Base-by-base conservation (phyloP, 2,797 vertebrate species). In the Neosalanx taihuensis region DNA sequence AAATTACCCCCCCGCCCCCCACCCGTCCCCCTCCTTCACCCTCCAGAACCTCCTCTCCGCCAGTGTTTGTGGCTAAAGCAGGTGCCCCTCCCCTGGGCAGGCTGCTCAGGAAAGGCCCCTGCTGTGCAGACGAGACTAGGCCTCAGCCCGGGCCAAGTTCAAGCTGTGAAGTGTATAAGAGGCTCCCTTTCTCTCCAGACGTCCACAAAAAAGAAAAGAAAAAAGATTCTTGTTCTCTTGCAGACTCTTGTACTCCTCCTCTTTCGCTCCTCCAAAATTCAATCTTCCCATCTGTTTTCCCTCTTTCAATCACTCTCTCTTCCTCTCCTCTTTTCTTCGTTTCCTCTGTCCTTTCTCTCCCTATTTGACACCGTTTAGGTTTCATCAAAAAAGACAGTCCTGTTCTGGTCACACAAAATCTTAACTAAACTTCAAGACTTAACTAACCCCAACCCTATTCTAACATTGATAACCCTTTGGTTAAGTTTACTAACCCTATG, bases 21-120 rank as follows among this genome's bases (percentile, higher is more conserved):
- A 76, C 49, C 59, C 76, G 62, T 81, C 82, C 78, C 83, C 85
- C 75, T 78, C 59, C 74, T 70, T 64, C 63, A 29, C 72, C 63
- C 67, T 37, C 59, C 60, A 18, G 67, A 77, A 83, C 81, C 73
- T 83, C 80, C 84, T 87, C 77, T 81, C 84, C 80, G 84, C 83
- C 90, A 91, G 87, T 90, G 88, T 92, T 81, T 85, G 87, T 78
- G 85, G 88, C 90, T 78, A 83, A 83, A 89, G 89, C 93, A 94
- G 93, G 93, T 94, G 92, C 93, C 93, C 93, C 93, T 94, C 93
- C 93, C 91, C 85, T 92, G 93, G 92, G 91, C 92, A 87, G 87
- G 82, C 90, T 46, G 76, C 87, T 91, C 92, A 94, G 93, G 93
- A 94, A 94, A 93, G 90, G 87, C 85, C 88, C 93, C 91, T 72